Evolutionary conservation across 1,140 invertebrate genomes (phyloP), one percentile per base, ranked within the genome.

Genomic region (Hypsibius dujardini): DNA sequence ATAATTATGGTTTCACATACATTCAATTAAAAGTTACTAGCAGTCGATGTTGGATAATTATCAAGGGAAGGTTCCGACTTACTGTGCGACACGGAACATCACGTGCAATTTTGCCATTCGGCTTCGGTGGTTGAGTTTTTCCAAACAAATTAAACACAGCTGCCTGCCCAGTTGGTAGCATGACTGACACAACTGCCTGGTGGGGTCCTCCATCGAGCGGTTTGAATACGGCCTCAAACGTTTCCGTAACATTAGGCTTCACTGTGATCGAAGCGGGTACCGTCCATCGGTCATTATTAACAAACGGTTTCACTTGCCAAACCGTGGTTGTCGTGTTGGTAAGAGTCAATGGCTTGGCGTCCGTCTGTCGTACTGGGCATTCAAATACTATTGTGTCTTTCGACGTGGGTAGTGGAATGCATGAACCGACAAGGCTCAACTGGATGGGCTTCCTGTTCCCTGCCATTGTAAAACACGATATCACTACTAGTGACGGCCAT

Each of bases 351-450:
- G 7, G 12, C 62, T 45, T 12, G 62, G 12, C 3, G 42, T 67
- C 62, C 12, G 62, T 15, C 62, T 67, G 12, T 7, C 62, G 62
- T 7, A 67, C 62, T 42, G 62, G 62, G 45, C 62, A 67, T 45
- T 67, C 62, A 67, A 67, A 67, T 12, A 7, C 45, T 3, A 67
- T 7, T 12, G 42, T 42, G 12, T 67, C 62, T 45, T 67, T 67
- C 12, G 62, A 3, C 42, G 42, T 12, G 42, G 42, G 12, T 3
- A 42, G 62, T 7, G 62, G 12, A 3, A 67, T 3, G 62, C 62
- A 67, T 7, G 62, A 12, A 42, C 62, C 62, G 42, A 67, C 45
- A 12, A 67, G 62, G 3, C 3, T 15, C 62, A 67, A 42, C 42
- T 67, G 12, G 12, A 67, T 3, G 12, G 62, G 62, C 12, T 3